These are phyloP conservation scores for Characodon lateralis DNA, from an alignment of 2,797 vertebrate species.

Conservation along the genomic window DNA sequence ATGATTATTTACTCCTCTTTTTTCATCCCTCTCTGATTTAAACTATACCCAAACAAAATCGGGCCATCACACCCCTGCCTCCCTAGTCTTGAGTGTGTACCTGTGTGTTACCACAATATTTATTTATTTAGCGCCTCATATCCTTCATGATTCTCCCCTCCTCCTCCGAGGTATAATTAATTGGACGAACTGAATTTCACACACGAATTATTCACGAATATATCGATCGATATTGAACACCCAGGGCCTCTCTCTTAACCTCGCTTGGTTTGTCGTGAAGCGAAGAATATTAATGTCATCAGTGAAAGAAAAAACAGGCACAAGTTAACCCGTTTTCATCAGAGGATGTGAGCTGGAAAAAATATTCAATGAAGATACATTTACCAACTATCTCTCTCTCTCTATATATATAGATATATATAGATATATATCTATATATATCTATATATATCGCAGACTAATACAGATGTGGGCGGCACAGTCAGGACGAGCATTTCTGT, in stretches of 20 bases:
- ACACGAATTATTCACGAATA: slow-evolving; percentile 84
- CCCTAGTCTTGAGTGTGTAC: neutral
- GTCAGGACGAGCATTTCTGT: neutral
- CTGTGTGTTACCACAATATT: slow-evolving; percentile 8
- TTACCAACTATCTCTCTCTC: no score
- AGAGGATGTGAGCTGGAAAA: neutral
- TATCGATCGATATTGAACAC: slow-evolving; percentile 82
- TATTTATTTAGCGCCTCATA: slow-evolving; percentile 1
- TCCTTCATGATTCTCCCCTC: slow-evolving; percentile 47
- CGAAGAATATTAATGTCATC: slow-evolving; percentile 76
- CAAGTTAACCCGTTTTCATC: slow-evolving; percentile 38
- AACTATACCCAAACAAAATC: slow-evolving; percentile 3
- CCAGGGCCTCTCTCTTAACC: slow-evolving; percentile 76
- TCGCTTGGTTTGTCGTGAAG: slow-evolving; percentile 75
- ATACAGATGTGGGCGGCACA: no score
- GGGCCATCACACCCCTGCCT: slow-evolving; percentile 38
- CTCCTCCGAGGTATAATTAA: slow-evolving; percentile 76
- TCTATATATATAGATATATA: neutral
- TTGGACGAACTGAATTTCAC: slow-evolving; percentile 82
- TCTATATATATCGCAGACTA: neutral
- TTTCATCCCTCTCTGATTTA: slow-evolving; percentile 12
- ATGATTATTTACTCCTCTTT: slow-evolving; percentile 24
- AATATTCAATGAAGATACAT: neutral
- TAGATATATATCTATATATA: no score
- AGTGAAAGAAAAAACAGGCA: slow-evolving; percentile 35